Percentiles rank a stretch among this genome's conserved stretches.
Evolutionary conservation across 1,140 invertebrate genomes (phyloP).

Genomic region (Brachionus rotundiformis): DNA sequence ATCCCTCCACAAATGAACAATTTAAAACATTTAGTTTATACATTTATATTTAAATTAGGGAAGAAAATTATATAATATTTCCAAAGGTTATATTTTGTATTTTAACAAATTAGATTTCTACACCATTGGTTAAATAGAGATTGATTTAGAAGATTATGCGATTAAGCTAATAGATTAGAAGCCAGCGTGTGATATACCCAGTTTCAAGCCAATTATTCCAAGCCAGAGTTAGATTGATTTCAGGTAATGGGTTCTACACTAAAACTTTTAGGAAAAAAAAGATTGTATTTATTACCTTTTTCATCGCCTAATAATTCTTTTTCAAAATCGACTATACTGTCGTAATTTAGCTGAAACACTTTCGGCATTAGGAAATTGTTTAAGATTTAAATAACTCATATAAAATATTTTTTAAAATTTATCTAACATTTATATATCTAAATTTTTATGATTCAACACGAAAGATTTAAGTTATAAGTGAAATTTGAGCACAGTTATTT

Average conservation of each 20-base stretch:
- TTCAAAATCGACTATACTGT: conserved; percentile 22
- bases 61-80: no score
- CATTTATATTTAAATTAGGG: no score
- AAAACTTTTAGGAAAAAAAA: not conserved
- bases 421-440: conserved; percentile 16
- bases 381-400: not conserved
- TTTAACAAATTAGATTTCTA: not conserved
- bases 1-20: no score
- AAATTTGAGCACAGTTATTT: not conserved
- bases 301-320: conserved; percentile 45
- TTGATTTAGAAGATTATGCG: not conserved
- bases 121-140: not conserved
- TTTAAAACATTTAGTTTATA: not conserved
- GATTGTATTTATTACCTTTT: conserved; percentile 3
- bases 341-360: conserved; percentile 43
- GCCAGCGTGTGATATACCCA: not conserved
- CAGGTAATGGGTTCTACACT: not conserved
- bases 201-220: conserved; percentile 1
- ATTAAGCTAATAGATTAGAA: not conserved
- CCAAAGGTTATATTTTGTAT: not conserved
- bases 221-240: not conserved
- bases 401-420: not conserved
- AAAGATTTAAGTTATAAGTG: not conserved
- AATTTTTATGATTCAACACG: conserved; percentile 17
- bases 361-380: conserved; percentile 25